Evolutionary conservation across 1,140 invertebrate genomes (phyloP).

Genomic region (Tribolium castaneum): DNA sequence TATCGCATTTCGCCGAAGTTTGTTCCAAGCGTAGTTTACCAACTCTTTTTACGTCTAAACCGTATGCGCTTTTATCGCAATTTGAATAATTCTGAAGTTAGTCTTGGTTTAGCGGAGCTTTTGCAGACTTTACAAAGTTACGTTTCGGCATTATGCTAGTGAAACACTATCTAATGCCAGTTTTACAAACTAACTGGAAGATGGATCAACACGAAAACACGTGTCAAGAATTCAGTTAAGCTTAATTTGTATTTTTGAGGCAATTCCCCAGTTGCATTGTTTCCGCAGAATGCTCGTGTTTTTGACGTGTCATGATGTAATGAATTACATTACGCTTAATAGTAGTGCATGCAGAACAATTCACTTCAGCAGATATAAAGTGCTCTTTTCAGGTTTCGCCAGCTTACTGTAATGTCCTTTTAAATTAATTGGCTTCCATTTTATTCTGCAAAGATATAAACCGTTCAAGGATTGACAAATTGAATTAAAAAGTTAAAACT

Average conservation of each 20-base stretch:
- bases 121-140: background rate
- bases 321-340: background rate
- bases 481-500: background rate
- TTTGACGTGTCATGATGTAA: constrained; percentile 4
- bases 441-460: background rate
- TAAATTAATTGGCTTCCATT: constrained; percentile 21
- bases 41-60: background rate
- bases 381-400: constrained; percentile 15
- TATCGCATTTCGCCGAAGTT: background rate
- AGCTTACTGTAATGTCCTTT: background rate
- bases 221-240: background rate
- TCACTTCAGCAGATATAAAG: background rate
- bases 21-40: background rate
- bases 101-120: background rate
- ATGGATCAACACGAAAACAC: background rate
- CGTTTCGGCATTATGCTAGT: background rate
- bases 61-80: background rate
- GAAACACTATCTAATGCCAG: background rate
- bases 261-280: background rate
- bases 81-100: background rate
- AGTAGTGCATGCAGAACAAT: background rate
- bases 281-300: background rate
- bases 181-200: background rate
- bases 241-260: too few species aligned
- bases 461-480: constrained; percentile 5